A percentile compares a stretch with the other conserved stretches of the same genome.
Evolutionary conservation across 2,888 invertebrate species (phyloP).

Genomic region (Heteromyza rotundicornis): DNA sequence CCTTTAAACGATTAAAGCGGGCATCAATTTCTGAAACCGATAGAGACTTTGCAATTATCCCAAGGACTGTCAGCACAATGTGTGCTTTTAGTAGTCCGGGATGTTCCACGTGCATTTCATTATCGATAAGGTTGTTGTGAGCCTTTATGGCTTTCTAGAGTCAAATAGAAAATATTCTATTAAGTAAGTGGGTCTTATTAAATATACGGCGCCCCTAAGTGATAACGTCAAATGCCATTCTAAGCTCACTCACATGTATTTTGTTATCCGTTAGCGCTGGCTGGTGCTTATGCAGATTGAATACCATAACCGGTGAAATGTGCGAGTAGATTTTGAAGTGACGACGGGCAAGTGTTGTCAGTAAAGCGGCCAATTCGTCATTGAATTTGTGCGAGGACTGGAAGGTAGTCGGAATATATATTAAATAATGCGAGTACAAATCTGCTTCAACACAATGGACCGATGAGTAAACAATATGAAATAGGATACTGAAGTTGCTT

Average conservation of each 20-base stretch:
- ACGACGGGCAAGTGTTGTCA: constrained; percentile 24
- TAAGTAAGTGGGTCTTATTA: neutral
- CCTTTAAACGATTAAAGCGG: constrained; percentile 27
- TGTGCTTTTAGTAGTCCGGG: constrained; percentile 28
- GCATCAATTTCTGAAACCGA: constrained; percentile 18
- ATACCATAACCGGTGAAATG: constrained; percentile 28
- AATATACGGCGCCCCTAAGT: too few relatives aligned
- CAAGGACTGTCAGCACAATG: constrained; percentile 29
- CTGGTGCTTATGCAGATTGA: constrained; percentile 29
- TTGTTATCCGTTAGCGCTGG: constrained; percentile 21
- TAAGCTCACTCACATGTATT: constrained; percentile 26
- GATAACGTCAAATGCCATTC: too few relatives aligned
- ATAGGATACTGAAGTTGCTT: too few relatives aligned
- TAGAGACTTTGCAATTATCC: constrained; percentile 28
- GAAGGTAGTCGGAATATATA: neutral
- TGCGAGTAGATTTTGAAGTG: constrained; percentile 28
- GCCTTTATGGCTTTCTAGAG: constrained; percentile 25
- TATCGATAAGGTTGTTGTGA: constrained; percentile 29
- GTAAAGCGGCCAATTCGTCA: constrained; percentile 20
- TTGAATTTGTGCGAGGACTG: constrained; percentile 25
- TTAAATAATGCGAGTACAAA: too few relatives aligned
- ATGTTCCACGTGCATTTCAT: constrained; percentile 18
- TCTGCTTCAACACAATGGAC: neutral
- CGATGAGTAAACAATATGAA: too few relatives aligned
- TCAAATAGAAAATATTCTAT: neutral